phyloP scores from a whole-genome alignment of 2,888 invertebrate species.

The Auanema sp. region DNA sequence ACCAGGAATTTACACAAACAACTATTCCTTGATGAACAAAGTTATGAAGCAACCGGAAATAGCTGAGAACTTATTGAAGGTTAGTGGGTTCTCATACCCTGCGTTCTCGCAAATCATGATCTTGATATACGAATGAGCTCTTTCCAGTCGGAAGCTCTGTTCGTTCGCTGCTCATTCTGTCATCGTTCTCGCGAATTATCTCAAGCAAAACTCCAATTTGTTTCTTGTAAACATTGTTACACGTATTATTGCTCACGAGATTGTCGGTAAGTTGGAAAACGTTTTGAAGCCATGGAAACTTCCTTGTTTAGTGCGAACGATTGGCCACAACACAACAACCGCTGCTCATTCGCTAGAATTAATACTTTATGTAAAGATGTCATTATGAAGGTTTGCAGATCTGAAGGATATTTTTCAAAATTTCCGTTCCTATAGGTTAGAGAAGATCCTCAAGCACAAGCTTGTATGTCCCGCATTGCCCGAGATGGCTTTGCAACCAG shows the following conservation, averaged over 20 bases:
- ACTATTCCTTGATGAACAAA: slow-evolving; percentile 58
- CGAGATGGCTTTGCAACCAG: slow-evolving; percentile 81
- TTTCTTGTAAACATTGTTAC: slow-evolving; percentile 91
- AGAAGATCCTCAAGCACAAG: slow-evolving; percentile 69
- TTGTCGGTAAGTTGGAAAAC: slow-evolving; percentile 29
- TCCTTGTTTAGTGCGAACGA: slow-evolving; percentile 83
- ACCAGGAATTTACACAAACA: slow-evolving; percentile 58
- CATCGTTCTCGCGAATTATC: slow-evolving; percentile 66
- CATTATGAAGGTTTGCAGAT: slow-evolving; percentile 64
- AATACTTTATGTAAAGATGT: slow-evolving; percentile 80
- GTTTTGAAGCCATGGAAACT: neutral
- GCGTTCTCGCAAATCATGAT: no score
- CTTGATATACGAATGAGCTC: no score
- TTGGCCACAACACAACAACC: slow-evolving; percentile 80
- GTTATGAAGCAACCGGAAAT: slow-evolving; percentile 56
- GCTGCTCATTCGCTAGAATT: slow-evolving; percentile 85
- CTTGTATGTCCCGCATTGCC: slow-evolving; percentile 78
- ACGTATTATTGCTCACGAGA: slow-evolving; percentile 82
- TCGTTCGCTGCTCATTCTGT: slow-evolving; percentile 64
- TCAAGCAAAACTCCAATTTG: slow-evolving; percentile 80
- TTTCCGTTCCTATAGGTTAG: slow-evolving; percentile 57
- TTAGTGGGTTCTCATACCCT: no score
- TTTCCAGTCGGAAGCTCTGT: slow-evolving; percentile 44
- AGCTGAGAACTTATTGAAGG: slow-evolving; percentile 55
- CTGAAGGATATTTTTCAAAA: neutral